Evolutionary conservation across 2,113 vertebrate genomes (phyloP), one percentile per base, ranked within the genome.

Genomic region (Triplophysa dalaica): DNA sequence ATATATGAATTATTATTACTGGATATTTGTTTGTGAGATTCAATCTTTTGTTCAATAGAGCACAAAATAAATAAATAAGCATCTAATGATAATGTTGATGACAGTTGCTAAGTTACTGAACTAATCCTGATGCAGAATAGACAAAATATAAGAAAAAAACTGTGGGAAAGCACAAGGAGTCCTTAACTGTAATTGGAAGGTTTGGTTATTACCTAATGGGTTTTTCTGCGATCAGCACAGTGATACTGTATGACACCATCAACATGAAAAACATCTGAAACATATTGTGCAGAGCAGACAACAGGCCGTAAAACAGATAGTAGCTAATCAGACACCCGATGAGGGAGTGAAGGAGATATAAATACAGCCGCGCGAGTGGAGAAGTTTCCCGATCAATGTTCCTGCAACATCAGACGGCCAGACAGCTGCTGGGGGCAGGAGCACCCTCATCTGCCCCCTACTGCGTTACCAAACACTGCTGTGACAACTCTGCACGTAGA

Each of bases 351-450:
- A 50, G 12, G 29, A 22, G 75, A 67, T 68, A 77, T 17, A 68
- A 77, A 78, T 78, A 78, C n/a, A 16, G 45, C 11, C 16, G 8
- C 6, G 43, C 58, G 21, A 24, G 54, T 4, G 10, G 9, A 64
- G 61, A 67, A 77, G 33, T 60, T 41, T 41, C 1, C 7, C 7
- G 63, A 76, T 62, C 70, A 75, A 67, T 56, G 21, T 69, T 52
- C 26, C 3, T 52, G 56, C 68, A 75, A 77, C 54, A 74, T 54
- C 80, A 81, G 58, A 81, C n/a, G 61, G 62, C 41, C 41, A 81
- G 72, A 81, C 79, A 81, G 80, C 80, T 81, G 79, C 70, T 8
- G 73, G 50, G 22, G 63, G 26, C n/a, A 1, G 33, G 12, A 6
- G 29, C 16, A 56, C 63, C 70, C 63, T 58, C 62, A 22, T 65